Percentiles rank a stretch among this genome's conserved stretches.
phyloP scores from a whole-genome alignment of 2,113 vertebrate genomes.

The Acanthochromis polyacanthus region DNA sequence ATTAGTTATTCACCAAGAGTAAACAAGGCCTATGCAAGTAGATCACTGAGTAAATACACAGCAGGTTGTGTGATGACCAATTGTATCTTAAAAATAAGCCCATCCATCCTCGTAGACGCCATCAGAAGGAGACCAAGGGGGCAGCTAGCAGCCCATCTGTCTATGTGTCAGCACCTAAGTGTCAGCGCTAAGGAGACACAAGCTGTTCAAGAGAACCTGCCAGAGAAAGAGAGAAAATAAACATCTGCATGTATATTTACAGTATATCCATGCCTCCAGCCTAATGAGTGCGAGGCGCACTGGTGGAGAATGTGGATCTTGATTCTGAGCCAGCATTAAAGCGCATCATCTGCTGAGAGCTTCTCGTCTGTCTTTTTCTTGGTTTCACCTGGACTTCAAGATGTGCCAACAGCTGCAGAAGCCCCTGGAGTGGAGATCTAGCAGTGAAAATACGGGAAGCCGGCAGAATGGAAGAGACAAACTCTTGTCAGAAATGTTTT shows the following conservation, averaged over 20 bases:
- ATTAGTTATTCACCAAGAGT: conserved; percentile 69
- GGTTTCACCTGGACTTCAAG: conserved; percentile 73
- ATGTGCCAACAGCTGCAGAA: conserved; percentile 84
- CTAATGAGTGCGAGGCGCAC: conserved; percentile 67
- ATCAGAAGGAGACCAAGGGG: conserved; percentile 68
- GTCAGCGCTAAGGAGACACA: conserved; percentile 73
- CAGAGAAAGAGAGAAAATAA: conserved; percentile 73
- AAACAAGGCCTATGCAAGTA: conserved; percentile 54
- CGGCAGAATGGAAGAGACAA: conserved; percentile 49
- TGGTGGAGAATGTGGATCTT: conserved; percentile 72
- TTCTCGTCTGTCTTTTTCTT: conserved; percentile 62
- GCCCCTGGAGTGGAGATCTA: conserved; percentile 66
- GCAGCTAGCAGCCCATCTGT: conserved; percentile 77
- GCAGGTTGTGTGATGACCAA: conserved; percentile 68
- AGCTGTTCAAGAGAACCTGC: conserved; percentile 72
- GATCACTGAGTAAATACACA: conserved; percentile 59
- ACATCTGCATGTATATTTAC: conserved; percentile 82
- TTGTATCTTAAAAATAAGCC: conserved; percentile 65
- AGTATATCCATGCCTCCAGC: conserved; percentile 51
- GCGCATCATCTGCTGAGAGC: conserved; percentile 84
- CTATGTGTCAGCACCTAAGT: conserved; percentile 75
- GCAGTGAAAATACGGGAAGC: conserved; percentile 75
- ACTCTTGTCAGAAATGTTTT: conserved; percentile 45
- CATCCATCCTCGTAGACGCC: conserved; percentile 72
- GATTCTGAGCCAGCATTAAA: conserved; percentile 78